Percentiles rank a stretch among this genome's conserved stretches.
These are phyloP conservation scores for Scaptomyza cyrtandrae DNA, from an alignment of 2,888 invertebrate genomes.

Conservation along the genomic window DNA sequence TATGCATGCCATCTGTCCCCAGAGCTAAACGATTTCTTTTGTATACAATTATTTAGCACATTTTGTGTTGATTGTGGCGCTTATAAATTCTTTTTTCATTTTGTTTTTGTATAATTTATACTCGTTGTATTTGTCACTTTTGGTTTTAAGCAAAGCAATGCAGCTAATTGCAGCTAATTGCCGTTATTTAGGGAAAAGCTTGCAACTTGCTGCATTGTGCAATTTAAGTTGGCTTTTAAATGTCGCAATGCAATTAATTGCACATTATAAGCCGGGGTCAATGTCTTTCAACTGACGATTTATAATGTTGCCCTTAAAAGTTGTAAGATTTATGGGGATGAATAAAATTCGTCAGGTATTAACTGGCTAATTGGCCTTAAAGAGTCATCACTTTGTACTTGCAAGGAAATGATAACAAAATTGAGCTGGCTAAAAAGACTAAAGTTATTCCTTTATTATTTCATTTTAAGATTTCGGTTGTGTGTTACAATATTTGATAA, in stretches of 20 bases:
- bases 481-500: too few species aligned
- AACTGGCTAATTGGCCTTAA: background rate
- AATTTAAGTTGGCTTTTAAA: slow-evolving; percentile 3
- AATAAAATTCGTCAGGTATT: background rate
- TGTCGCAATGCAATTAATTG: background rate
- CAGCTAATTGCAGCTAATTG: slow-evolving; percentile 19
- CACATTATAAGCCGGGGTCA: background rate
- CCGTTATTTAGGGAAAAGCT: background rate
- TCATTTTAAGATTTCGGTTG: too few species aligned
- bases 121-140: slow-evolving; percentile 21
- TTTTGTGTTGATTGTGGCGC: slow-evolving; percentile 62
- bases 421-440: too few species aligned
- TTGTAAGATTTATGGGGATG: background rate
- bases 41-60: slow-evolving; percentile 59
- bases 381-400: background rate
- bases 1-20: slow-evolving; percentile 36
- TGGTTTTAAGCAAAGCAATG: slow-evolving; percentile 8
- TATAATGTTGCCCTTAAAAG: background rate
- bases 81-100: slow-evolving; percentile 30
- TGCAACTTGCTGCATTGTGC: background rate
- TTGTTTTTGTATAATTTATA: slow-evolving; percentile 24
- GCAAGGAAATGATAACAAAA: too few species aligned
- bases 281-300: background rate
- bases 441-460: too few species aligned
- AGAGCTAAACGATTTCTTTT: slow-evolving; percentile 57